Evolutionary conservation across 2,888 invertebrate genomes (phyloP), one percentile per base, ranked within the genome.

Genomic region (Zelleria hepariella): DNA sequence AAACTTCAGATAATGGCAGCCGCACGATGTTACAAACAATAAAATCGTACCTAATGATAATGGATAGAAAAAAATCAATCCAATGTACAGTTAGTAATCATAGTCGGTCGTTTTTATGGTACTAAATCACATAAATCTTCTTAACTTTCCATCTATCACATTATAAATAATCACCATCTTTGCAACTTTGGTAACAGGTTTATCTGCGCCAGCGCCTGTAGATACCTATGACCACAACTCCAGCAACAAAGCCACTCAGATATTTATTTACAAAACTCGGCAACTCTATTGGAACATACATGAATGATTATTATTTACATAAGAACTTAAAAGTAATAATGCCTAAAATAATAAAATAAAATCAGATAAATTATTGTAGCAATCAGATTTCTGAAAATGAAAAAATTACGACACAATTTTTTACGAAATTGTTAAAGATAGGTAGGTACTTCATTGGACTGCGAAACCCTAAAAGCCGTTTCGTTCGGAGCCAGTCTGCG

Each of bases 61-160:
- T 81, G 73, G 76, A 77, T 74, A 24, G 74, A 72, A 78, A 81
- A 78, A 83, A 85, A 81, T 80, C 85, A 80, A 84, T 86, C 80
- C 76, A 66, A 65, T 69, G 66, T 81, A 85, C 85, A 75, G 86
- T 85, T 86, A 84, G 66, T 66, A 71, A 75, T 74, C 18, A 27
- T 56, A 53, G 23, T 25, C 26, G 69, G 67, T 71, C 66, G 69
- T 69, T 64, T 66, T 72, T 67, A 76, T 70, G 69, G 74, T 72
- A 71, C 64, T 63, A 70, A 68, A 74, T 73, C 57, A 47, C 24
- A 18, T 23, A 42, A 47, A 42, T 57, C 42, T 42, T 20, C 20
- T 48, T 18, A 27, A 15, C 10, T 21, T 32, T 27, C 55, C 55
- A 55, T 32, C 32, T 27, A 55, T 55, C 55, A 55, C 55, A 55